Base-by-base conservation (phyloP, 1,140 invertebrate species). In the Aleiodes sp. region DNA sequence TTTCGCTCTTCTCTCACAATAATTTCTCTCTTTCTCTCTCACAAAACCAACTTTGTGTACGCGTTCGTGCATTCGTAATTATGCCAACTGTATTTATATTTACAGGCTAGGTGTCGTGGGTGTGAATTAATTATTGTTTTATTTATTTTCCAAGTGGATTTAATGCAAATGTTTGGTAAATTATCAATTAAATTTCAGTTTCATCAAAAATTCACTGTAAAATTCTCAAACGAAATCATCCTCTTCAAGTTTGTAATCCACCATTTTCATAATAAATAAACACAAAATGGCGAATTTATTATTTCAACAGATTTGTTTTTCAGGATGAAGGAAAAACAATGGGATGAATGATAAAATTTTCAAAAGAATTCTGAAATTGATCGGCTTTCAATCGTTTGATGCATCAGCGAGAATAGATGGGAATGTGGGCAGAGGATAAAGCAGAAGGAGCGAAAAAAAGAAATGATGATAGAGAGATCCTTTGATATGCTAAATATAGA, bases 401-500 rank as follows among this genome's bases (percentile, higher is more conserved):
- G 12, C 39, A 43, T 43, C 39, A 39, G 35, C 14, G 39, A 12
- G n/a, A 14, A 43, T 43, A 16, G 39, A 16, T 7, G 19, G n/a
- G 39, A 43, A 43, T 43, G 24, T 31, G 28, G 37, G 31, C 12
- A 56, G 46, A 65, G 24, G 65, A 70, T 72, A 68, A 66, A n/a
- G 59, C 72, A 64, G 31, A 56, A 52, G 3, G n/a, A 65, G 4
- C 33, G 16, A 37, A 56, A 71, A 29, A 65, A 70, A 73, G 64
- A 21, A 41, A 60, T 46, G 63, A 21, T 57, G 43, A 31, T 70
- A 57, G 37, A 67, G 26, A 29, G 70, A 75, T 72, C 72, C 72
- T 82, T 82, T 80, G 79, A 76, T 79, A 82, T 82, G 80, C 75
- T 80, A 82, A 82, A 73, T 72, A 74, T 75, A 62, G 70, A 52